Conservation (phyloP, 2,797 vertebrate species). For the Lepidocolaptes lacrymiger region DNA sequence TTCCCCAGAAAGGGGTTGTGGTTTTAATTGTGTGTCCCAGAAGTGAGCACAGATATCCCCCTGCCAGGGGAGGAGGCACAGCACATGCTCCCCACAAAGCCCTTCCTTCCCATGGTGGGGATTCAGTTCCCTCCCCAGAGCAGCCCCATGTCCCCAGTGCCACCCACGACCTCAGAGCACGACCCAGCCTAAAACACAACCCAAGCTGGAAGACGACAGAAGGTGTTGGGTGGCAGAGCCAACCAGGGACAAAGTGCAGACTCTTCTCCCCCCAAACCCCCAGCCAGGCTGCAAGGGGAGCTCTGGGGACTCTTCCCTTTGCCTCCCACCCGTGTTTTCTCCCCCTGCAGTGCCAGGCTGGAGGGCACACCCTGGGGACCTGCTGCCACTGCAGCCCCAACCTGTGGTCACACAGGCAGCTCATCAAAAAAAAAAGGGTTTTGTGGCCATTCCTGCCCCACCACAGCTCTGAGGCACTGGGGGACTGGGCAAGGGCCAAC, state of each 20-base stretch:
- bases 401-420: not conserved
- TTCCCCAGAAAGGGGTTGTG: not conserved
- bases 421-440: rapidly evolving
- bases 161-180: not conserved
- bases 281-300: not conserved
- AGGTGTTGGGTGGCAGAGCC: not conserved
- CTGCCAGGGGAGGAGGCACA: not conserved
- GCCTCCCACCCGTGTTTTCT: not conserved
- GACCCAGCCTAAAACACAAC: not conserved
- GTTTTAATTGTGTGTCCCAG: not conserved
- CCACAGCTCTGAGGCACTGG: not conserved
- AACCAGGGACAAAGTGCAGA: not conserved
- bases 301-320: not conserved
- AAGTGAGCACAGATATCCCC: not conserved
- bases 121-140: not conserved
- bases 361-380: not conserved
- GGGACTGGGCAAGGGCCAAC: rapidly evolving
- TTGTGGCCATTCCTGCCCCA: not conserved
- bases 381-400: not conserved
- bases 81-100: not conserved
- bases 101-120: not conserved
- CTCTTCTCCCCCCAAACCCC: not conserved
- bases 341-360: not conserved
- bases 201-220: rapidly evolving
- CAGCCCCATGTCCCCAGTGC: not conserved